phyloP scores from a whole-genome alignment of 2,797 vertebrate genomes.

The Peromyscus melanophrys region DNA sequence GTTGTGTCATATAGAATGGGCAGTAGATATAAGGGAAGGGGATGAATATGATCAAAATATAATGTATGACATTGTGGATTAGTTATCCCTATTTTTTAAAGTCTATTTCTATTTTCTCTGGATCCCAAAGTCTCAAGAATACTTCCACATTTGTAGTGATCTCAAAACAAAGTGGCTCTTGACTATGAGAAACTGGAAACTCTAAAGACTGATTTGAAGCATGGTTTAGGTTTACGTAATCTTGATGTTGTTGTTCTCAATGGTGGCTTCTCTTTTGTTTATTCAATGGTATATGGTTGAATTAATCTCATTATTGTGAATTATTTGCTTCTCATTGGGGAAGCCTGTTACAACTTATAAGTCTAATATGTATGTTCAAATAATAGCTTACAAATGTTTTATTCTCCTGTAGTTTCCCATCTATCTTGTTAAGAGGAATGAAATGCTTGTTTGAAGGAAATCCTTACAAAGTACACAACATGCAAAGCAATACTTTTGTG shows the following conservation, averaged over 20 bases:
- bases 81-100: background rate
- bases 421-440: constrained; percentile 26
- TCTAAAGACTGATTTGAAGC: constrained; percentile 30
- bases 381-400: background rate
- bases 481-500: background rate
- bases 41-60: background rate
- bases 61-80: background rate
- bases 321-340: background rate
- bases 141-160: background rate
- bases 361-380: background rate
- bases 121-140: background rate
- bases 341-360: background rate
- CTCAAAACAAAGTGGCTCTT: background rate
- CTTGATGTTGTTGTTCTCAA: background rate
- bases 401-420: background rate
- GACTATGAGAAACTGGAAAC: background rate
- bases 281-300: background rate
- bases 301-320: background rate
- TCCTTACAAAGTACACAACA: background rate
- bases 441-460: constrained; percentile 48
- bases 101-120: background rate
- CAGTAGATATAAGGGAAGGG: background rate
- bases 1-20: background rate
- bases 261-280: background rate
- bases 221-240: constrained; percentile 12